phyloP scores from a whole-genome alignment of 1,140 invertebrate species.

The Diorhabda carinulata region DNA sequence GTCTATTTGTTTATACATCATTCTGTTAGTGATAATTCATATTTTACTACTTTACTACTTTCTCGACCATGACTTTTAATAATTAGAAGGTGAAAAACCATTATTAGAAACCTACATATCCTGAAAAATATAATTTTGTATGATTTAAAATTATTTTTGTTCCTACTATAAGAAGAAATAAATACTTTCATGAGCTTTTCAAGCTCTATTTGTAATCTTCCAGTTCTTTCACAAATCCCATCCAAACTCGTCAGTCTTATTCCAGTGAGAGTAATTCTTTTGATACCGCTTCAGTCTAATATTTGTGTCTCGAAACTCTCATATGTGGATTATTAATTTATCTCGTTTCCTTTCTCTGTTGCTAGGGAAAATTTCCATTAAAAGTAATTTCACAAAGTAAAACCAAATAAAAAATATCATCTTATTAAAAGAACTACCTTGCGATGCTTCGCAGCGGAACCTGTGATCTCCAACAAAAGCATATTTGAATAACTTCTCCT shows the following conservation, averaged over 20 bases:
- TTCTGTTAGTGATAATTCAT: too few relatives aligned
- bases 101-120: too few relatives aligned
- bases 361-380: conserved; percentile 5
- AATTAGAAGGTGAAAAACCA: too few relatives aligned
- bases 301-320: conserved; percentile 6
- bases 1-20: too few relatives aligned
- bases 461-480: conserved; percentile 20
- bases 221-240: too few relatives aligned
- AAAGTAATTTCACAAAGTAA: conserved; percentile 17
- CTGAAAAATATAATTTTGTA: too few relatives aligned
- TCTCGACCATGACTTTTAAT: too few relatives aligned
- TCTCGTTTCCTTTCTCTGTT: not conserved
- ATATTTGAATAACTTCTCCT: conserved; percentile 19
- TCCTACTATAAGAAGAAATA: too few relatives aligned
- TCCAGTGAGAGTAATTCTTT: not conserved
- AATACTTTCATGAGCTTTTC: too few relatives aligned
- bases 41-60: too few relatives aligned
- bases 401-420: conserved; percentile 21
- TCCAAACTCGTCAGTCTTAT: not conserved
- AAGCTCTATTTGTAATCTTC: too few relatives aligned
- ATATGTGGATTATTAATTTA: conserved; percentile 12
- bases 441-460: conserved; percentile 12
- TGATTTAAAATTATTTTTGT: too few relatives aligned
- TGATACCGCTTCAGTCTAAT: not conserved
- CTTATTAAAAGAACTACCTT: conserved; percentile 10